Conservation (phyloP, 2,113 vertebrate genomes). For the Ia io region DNA sequence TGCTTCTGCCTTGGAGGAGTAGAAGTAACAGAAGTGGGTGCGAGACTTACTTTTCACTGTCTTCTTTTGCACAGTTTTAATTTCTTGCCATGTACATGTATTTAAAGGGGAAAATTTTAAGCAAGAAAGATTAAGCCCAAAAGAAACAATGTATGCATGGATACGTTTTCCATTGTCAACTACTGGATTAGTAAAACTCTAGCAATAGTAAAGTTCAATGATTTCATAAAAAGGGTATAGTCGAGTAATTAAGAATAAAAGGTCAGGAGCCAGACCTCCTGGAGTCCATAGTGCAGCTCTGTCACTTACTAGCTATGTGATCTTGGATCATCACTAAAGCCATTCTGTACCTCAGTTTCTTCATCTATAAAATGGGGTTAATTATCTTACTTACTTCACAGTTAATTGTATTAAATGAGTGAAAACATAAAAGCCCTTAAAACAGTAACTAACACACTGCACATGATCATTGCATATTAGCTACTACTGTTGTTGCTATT, state of each 20-base stretch:
- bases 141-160: not conserved
- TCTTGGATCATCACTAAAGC: not conserved
- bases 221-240: not conserved
- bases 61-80: not conserved
- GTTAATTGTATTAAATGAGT: not conserved
- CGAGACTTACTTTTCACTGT: not conserved
- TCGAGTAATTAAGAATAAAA: not conserved
- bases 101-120: not conserved
- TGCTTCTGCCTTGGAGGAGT: not conserved
- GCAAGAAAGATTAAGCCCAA: not conserved
- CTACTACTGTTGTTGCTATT: not conserved
- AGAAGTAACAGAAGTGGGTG: not conserved
- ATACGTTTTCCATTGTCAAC: not conserved
- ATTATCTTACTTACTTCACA: not conserved
- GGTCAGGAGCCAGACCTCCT: not conserved
- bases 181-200: not conserved
- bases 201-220: not conserved
- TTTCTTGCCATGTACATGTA: not conserved
- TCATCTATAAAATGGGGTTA: not conserved
- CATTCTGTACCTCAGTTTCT: not conserved
- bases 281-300: not conserved
- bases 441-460: not conserved
- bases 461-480: not conserved
- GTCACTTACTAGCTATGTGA: not conserved
- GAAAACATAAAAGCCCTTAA: not conserved